Conservation (phyloP, 1,140 invertebrate genomes). For the Panulirus ornatus region DNA sequence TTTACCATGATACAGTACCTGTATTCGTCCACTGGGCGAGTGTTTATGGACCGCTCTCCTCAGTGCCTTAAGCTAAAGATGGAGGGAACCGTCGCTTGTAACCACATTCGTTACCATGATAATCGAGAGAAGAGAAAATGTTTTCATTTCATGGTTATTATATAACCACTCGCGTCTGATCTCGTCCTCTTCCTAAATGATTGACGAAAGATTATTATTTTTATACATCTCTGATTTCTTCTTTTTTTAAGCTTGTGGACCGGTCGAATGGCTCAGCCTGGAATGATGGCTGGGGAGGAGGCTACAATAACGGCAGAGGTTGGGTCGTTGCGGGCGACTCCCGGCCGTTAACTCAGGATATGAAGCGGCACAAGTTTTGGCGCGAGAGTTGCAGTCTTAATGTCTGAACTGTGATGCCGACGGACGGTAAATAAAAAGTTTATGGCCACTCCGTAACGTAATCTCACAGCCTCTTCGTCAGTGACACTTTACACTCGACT, state of each 20-base stretch:
- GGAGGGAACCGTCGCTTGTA: too few species aligned
- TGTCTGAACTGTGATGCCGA: constrained; percentile 44
- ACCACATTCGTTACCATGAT: too few species aligned
- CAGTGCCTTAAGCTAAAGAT: too few species aligned
- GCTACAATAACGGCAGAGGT: not conserved
- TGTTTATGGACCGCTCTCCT: too few species aligned
- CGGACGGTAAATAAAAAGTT: constrained; percentile 53
- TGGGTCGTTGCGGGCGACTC: constrained; percentile 11
- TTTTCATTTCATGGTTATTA: too few species aligned
- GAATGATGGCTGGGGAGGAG: not conserved
- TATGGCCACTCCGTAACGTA: constrained; percentile 52
- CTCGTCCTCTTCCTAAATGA: not conserved
- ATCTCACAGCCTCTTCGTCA: constrained; percentile 53
- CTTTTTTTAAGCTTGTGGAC: not conserved
- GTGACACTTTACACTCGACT: constrained; percentile 64
- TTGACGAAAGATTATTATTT: not conserved
- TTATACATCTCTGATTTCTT: not conserved
- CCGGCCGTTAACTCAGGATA: constrained; percentile 29
- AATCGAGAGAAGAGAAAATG: too few species aligned
- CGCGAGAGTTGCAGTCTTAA: constrained; percentile 37
- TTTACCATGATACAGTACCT: too few species aligned
- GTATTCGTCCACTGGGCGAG: too few species aligned
- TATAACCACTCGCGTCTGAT: not conserved
- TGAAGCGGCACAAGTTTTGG: constrained; percentile 33
- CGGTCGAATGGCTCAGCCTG: not conserved